Percentiles rank a stretch among this genome's conserved stretches.
Conservation (phyloP, 1,140 invertebrate genomes). For the Magallana gigas region DNA sequence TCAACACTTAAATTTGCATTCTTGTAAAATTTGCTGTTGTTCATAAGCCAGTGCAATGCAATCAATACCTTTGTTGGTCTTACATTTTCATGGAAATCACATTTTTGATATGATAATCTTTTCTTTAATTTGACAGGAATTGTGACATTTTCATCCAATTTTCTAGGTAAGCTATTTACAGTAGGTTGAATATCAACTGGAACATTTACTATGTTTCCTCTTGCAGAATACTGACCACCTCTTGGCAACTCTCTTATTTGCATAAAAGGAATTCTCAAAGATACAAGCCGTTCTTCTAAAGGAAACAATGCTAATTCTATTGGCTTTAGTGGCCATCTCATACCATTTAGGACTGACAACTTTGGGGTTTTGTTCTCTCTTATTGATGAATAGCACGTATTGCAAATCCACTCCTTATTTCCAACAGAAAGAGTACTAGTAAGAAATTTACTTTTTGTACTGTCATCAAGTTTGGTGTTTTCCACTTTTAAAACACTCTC, state of each 20-base stretch:
- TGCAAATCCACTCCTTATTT: conserved; percentile 42
- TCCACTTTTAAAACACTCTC: neutral
- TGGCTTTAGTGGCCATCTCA: conserved; percentile 38
- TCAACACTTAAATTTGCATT: conserved; percentile 38
- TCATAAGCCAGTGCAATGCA: conserved; percentile 43
- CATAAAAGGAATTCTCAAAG: conserved; percentile 44
- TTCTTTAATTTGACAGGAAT: conserved; percentile 53
- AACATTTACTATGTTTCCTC: conserved; percentile 44
- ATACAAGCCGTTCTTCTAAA: conserved; percentile 41
- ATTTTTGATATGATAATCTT: conserved; percentile 42
- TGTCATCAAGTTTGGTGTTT: neutral
- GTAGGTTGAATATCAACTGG: conserved; percentile 45
- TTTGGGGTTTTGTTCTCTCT: conserved; percentile 27
- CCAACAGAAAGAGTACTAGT: conserved; percentile 31
- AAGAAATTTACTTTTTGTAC: neutral
- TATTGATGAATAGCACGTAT: neutral
- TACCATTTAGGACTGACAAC: conserved; percentile 32
- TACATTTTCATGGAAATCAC: conserved; percentile 53
- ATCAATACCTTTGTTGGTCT: conserved; percentile 35
- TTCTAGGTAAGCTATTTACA: conserved; percentile 51
- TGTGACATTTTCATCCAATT: conserved; percentile 46
- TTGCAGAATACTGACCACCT: conserved; percentile 27
- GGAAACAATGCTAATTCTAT: conserved; percentile 27
- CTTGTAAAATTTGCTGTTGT: conserved; percentile 46
- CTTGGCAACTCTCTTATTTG: conserved; percentile 39